Conservation (phyloP, 2,113 vertebrate genomes). For the zebrafish (Danio rerio) region GRCz12tu NC_133182.1:25642001-25642500, state of each 20-base stretch:
- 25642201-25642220: neutral
- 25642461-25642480: conserved; percentile 55
- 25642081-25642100: neutral
- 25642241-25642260: neutral
- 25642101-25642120: neutral
- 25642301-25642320: conserved; percentile 31
- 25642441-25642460: conserved; percentile 54
- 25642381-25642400: conserved; percentile 14
- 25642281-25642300: neutral
- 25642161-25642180: neutral
- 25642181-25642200: conserved; percentile 9
- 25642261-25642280: neutral
- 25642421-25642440: conserved; percentile 39
- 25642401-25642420: conserved; percentile 26
- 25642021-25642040: too few species aligned
- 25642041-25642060: too few species aligned
- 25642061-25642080: too few species aligned
- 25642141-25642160: neutral
- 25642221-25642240: neutral
- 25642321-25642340: conserved; percentile 35
- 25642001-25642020: too few species aligned
- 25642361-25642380: conserved; percentile 29
- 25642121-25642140: neutral
- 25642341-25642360: conserved; percentile 44
- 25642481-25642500: conserved; percentile 51